These are phyloP conservation scores for Morpho helenor DNA, from an alignment of 2,888 invertebrate species.

Conservation along the genomic window DNA sequence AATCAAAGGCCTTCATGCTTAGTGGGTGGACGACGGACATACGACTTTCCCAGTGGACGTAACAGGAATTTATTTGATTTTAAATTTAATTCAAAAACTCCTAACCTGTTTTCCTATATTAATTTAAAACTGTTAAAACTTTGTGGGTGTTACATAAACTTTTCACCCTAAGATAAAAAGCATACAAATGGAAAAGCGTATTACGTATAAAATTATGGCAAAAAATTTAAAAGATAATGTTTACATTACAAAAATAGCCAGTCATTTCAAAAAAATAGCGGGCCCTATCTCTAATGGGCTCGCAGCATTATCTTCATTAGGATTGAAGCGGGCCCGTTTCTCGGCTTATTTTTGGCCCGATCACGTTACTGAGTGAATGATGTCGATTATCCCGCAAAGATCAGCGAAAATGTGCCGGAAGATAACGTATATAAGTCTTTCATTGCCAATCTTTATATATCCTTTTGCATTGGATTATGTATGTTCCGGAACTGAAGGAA, in stretches of 20 bases:
- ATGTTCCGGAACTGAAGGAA: no score
- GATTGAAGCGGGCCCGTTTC: conserved; percentile 19
- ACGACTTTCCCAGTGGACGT: no score
- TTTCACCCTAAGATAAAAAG: no score
- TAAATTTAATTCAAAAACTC: neutral
- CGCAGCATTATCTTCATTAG: conserved; percentile 21
- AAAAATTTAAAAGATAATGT: conserved; percentile 11
- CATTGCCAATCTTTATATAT: no score
- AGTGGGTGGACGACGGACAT: no score
- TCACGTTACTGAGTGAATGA: conserved; percentile 19
- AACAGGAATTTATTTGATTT: no score
- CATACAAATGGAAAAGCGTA: no score
- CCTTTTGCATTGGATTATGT: no score
- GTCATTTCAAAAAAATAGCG: conserved; percentile 15
- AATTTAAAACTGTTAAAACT: neutral
- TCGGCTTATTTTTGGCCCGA: conserved; percentile 19
- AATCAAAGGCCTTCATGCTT: no score
- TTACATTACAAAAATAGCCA: conserved; percentile 15
- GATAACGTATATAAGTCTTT: no score
- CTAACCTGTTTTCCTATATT: neutral
- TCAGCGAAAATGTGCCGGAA: conserved; percentile 2
- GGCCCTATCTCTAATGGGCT: conserved; percentile 22
- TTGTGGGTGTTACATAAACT: no score
- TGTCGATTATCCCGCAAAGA: conserved; percentile 19
- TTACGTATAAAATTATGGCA: no score